Evolutionary conservation across 2,797 vertebrate genomes (phyloP).

Genomic region (Karalla daura): DNA sequence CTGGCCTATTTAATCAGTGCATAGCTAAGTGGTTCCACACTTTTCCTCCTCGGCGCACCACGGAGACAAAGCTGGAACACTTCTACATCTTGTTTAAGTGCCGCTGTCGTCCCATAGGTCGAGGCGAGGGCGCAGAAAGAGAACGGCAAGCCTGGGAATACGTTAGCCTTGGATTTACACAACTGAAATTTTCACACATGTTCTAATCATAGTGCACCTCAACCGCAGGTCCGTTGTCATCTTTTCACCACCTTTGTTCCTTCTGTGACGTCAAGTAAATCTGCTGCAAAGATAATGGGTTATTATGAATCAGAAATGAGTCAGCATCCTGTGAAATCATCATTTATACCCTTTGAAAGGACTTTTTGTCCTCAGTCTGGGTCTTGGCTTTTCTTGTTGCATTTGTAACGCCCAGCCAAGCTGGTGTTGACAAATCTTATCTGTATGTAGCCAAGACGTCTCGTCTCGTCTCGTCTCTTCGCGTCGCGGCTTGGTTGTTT

Average conservation of each 20-base stretch:
- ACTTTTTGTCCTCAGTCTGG: not conserved
- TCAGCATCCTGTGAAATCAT: conserved; percentile 17
- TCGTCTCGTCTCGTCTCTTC: not conserved
- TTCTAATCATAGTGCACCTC: not conserved
- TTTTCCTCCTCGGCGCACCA: conserved; percentile 45
- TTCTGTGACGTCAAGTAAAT: not conserved
- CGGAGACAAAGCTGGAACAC: conserved; percentile 33
- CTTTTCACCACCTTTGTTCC: not conserved
- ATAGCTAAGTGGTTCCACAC: conserved; percentile 65
- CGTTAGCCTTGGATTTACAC: conserved; percentile 21
- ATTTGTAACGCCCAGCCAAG: not conserved
- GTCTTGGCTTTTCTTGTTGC: not conserved
- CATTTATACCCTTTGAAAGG: not conserved
- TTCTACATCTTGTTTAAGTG: conserved; percentile 49
- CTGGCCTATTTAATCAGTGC: conserved; percentile 73
- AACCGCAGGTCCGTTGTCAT: not conserved
- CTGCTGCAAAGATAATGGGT: conserved; percentile 1
- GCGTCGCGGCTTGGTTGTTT: not conserved
- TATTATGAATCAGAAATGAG: conserved; percentile 14
- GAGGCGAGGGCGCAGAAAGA: not conserved
- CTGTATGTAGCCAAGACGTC: not conserved
- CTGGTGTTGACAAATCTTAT: not conserved
- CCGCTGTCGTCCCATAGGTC: conserved; percentile 13
- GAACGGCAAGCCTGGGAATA: not conserved
- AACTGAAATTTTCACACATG: not conserved